Percentiles rank a stretch among this genome's conserved stretches.
Conservation (phyloP, 2,888 invertebrate genomes). For the Ceratothoa steindachneri region DNA sequence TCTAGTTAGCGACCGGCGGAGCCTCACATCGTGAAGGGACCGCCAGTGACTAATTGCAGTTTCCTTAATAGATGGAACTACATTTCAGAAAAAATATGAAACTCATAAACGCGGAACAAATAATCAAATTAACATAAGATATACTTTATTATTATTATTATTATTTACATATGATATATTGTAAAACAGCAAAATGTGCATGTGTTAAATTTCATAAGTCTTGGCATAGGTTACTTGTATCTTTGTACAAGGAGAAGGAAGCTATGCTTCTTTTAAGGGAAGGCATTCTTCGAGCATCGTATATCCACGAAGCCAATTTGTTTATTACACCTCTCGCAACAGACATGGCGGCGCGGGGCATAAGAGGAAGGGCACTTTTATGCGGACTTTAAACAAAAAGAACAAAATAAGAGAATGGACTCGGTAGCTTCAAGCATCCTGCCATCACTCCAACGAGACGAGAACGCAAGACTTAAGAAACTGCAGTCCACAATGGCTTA, state of each 20-base stretch:
- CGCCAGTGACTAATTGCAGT: no score
- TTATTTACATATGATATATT: not conserved
- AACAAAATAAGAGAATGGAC: not conserved
- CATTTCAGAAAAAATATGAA: no score
- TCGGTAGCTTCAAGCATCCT: not conserved
- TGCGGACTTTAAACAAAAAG: not conserved
- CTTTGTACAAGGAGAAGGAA: constrained; percentile 13
- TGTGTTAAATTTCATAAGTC: constrained; percentile 5
- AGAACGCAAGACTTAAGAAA: not conserved
- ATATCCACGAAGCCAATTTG: not conserved
- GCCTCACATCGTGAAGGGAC: no score
- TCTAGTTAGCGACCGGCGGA: no score
- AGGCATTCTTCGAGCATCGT: not conserved
- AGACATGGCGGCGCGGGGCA: not conserved
- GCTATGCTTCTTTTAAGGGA: constrained; percentile 4
- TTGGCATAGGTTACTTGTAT: not conserved
- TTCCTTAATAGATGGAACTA: no score
- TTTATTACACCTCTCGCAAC: not conserved
- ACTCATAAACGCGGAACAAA: no score
- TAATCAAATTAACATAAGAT: not conserved
- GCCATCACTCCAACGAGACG: not conserved
- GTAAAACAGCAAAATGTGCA: constrained; percentile 9
- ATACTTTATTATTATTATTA: not conserved
- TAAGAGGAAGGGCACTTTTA: not conserved
- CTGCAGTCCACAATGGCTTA: no score